These are phyloP conservation scores for Bicyclus anynana DNA, from an alignment of 1,140 invertebrate genomes.

Conservation along the genomic window DNA sequence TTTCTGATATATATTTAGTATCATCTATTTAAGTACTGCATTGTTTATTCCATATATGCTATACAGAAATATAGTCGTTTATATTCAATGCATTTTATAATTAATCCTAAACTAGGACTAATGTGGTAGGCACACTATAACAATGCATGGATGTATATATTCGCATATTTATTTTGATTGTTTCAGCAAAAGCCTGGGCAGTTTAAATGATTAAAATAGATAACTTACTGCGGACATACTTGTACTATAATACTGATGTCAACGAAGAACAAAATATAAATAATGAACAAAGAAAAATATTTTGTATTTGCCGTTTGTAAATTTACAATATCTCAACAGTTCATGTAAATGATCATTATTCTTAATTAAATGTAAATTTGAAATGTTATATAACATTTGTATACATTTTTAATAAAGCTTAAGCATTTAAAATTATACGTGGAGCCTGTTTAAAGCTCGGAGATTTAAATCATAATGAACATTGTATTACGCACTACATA, in stretches of 20 bases:
- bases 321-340: constrained; percentile 4
- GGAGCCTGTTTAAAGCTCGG: constrained; percentile 60
- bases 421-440: constrained; percentile 40
- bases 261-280: constrained; percentile 7
- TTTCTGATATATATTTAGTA: background rate
- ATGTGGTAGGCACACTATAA: background rate
- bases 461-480: constrained; percentile 46
- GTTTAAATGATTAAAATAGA: constrained; percentile 37
- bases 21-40: background rate
- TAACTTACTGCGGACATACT: constrained; percentile 26
- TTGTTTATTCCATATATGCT: background rate
- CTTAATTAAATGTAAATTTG: constrained; percentile 14
- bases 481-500: constrained; percentile 55
- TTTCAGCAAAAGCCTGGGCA: constrained; percentile 56
- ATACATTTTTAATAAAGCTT: constrained; percentile 57
- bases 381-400: constrained; percentile 28
- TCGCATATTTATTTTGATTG: constrained; percentile 54
- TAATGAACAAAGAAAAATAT: background rate
- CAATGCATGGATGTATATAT: constrained; percentile 25
- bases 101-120: background rate
- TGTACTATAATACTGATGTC: constrained; percentile 15
- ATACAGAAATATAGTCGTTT: background rate
- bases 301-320: background rate
- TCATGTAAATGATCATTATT: constrained; percentile 9
- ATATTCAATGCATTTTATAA: background rate